These are phyloP conservation scores for Dendropsophus ebraccatus DNA, from an alignment of 2,113 vertebrate genomes.

Conservation along the genomic window DNA sequence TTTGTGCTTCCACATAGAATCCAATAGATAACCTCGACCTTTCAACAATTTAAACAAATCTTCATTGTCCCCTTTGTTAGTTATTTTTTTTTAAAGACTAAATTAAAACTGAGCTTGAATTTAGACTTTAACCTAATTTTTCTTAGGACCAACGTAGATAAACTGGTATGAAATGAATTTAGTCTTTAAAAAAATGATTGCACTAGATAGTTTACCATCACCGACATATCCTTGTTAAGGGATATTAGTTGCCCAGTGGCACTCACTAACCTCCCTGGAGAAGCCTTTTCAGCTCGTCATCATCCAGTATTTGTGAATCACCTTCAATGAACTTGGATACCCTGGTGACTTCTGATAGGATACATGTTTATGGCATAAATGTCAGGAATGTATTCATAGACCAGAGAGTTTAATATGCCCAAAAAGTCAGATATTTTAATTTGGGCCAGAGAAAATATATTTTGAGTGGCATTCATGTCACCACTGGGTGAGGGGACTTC, in stretches of 20 bases:
- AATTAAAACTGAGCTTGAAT: neutral
- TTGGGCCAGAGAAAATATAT: neutral
- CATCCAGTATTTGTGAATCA: slow-evolving; percentile 81
- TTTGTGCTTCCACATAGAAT: neutral
- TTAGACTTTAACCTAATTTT: neutral
- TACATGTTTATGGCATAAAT: slow-evolving; percentile 73
- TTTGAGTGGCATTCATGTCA: neutral
- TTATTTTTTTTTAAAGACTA: slow-evolving; percentile 83
- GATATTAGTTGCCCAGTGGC: slow-evolving; percentile 70
- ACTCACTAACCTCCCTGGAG: slow-evolving; percentile 85
- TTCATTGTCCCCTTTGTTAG: slow-evolving; percentile 73
- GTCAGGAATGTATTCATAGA: neutral
- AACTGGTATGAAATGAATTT: slow-evolving; percentile 7
- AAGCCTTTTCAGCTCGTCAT: slow-evolving; percentile 85
- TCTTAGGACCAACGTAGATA: neutral
- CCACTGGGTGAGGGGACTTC: neutral
- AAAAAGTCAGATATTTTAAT: neutral
- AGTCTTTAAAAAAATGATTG: slow-evolving; percentile 74
- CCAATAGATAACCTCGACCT: neutral
- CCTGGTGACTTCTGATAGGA: slow-evolving; percentile 84
- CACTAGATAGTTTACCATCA: slow-evolving; percentile 62
- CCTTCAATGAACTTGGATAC: slow-evolving; percentile 84
- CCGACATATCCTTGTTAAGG: slow-evolving; percentile 65
- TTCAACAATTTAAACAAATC: slow-evolving; percentile 66
- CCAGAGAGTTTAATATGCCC: neutral